phyloP scores from a whole-genome alignment of 1,140 invertebrate species.

The Ridgeia piscesae region DNA sequence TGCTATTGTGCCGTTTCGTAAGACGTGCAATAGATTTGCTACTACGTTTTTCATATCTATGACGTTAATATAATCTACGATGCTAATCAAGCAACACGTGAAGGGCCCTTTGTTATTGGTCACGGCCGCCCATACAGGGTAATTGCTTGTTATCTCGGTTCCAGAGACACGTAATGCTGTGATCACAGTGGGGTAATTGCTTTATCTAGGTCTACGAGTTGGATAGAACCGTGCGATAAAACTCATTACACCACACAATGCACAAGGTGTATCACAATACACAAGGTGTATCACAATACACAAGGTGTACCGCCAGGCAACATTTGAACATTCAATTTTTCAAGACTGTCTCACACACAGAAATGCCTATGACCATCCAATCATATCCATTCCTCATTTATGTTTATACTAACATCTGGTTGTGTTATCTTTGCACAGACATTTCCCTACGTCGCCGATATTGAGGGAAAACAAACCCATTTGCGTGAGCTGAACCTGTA shows the following conservation, averaged over 20 bases:
- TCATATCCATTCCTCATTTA: too few species aligned
- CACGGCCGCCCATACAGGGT: too few species aligned
- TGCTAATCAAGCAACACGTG: background rate
- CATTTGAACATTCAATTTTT: background rate
- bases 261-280: too few species aligned
- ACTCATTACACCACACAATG: background rate
- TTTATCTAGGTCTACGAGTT: background rate
- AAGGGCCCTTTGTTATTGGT: background rate
- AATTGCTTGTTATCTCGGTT: background rate
- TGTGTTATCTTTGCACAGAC: too few species aligned
- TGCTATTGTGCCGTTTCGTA: background rate
- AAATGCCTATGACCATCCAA: too few species aligned
- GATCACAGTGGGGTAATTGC: background rate
- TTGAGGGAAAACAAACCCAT: too few species aligned
- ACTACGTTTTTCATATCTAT: background rate
- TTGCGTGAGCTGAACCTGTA: too few species aligned
- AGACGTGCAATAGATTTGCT: background rate
- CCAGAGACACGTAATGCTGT: background rate
- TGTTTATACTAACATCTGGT: too few species aligned
- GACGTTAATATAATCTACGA: background rate
- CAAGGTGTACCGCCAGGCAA: background rate
- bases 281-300: too few species aligned
- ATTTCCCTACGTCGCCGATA: too few species aligned
- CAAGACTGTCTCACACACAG: background rate
- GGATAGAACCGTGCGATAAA: background rate